A percentile compares a stretch with the other conserved stretches of the same genome.
These are phyloP conservation scores for Sebastes glaucus DNA, from an alignment of 2,797 vertebrate genomes.

Conservation along the genomic window DNA sequence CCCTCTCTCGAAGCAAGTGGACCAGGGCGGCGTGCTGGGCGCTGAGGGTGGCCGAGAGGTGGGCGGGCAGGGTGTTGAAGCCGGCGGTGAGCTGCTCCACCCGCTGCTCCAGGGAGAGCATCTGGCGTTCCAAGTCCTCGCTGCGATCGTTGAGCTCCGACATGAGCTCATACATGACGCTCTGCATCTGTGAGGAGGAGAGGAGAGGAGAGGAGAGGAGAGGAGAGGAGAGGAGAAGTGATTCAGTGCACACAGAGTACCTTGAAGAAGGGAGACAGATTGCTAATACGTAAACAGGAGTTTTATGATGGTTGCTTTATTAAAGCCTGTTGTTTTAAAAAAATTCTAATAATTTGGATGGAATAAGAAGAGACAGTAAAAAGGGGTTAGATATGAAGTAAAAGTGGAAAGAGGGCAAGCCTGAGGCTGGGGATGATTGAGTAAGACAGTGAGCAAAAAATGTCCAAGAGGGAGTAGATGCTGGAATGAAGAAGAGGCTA, in stretches of 20 bases:
- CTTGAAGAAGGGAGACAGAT: constrained; percentile 12
- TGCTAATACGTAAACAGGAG: constrained; percentile 9
- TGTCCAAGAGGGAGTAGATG: constrained; percentile 35
- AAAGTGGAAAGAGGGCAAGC: constrained; percentile 12
- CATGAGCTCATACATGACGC: constrained; percentile 89
- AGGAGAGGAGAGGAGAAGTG: background rate
- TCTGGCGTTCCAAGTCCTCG: constrained; percentile 88
- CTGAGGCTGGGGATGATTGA: constrained; percentile 11
- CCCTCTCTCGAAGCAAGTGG: constrained; percentile 83
- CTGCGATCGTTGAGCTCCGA: constrained; percentile 88
- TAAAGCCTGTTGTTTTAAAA: constrained; percentile 12
- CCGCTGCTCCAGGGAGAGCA: constrained; percentile 85
- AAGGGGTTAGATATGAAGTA: background rate
- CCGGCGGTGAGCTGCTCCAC: constrained; percentile 87
- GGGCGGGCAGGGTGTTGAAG: constrained; percentile 84
- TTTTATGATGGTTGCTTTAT: background rate
- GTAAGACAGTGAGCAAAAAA: constrained; percentile 22
- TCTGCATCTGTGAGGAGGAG: constrained; percentile 81
- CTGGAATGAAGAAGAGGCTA: constrained; percentile 49
- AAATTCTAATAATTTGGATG: background rate
- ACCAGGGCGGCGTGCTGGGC: constrained; percentile 84
- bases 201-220: background rate
- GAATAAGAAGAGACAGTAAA: background rate
- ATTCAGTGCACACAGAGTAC: constrained; percentile 36
- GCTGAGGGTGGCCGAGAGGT: constrained; percentile 84